Percentiles rank a stretch among this genome's conserved stretches.
Conservation (phyloP, 2,888 invertebrate genomes). For the Chymomyza amoena region DNA sequence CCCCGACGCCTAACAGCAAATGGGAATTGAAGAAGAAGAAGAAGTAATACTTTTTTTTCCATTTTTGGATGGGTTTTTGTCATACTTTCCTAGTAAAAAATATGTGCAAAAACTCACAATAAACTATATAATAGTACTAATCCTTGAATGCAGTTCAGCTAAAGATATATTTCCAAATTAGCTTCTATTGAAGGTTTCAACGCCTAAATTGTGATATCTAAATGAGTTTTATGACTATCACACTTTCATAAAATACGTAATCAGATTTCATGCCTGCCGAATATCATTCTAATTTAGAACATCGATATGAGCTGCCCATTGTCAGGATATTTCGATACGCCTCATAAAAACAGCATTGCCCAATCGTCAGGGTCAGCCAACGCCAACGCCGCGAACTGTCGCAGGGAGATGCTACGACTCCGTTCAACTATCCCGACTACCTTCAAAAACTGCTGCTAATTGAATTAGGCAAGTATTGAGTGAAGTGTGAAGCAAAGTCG, state of each 20-base stretch:
- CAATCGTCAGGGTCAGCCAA: constrained; percentile 14
- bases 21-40: no score
- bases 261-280: not conserved
- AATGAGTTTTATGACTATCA: constrained; percentile 24
- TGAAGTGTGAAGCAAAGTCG: constrained; percentile 21
- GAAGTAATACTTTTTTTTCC: no score
- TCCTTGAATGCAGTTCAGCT: no score
- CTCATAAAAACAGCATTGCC: constrained; percentile 53
- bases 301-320: constrained; percentile 27
- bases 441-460: constrained; percentile 48
- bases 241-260: constrained; percentile 45
- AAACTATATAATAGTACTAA: no score
- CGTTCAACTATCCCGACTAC: not conserved
- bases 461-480: constrained; percentile 61
- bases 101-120: no score
- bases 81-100: no score
- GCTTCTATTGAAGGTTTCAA: no score
- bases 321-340: constrained; percentile 50
- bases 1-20: no score
- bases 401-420: not conserved
- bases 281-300: constrained; percentile 41
- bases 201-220: not conserved
- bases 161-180: not conserved
- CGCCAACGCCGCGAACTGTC: not conserved
- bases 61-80: no score